Evolutionary conservation across 1,140 invertebrate species (phyloP), one percentile per base, ranked within the genome.

Genomic region (Antheraea mylitta): DNA sequence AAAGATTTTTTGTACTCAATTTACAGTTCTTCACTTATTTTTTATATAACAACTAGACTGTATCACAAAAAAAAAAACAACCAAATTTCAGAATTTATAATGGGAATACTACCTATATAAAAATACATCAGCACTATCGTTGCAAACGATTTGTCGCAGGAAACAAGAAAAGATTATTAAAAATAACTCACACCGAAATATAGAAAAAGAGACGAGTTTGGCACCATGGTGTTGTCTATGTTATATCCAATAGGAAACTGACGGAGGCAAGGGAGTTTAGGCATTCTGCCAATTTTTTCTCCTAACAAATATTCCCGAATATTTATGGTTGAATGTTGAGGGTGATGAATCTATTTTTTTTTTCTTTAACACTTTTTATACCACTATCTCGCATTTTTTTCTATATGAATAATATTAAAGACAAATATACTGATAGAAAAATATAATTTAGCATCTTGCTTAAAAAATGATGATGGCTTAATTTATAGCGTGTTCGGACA

Each of bases 101-200:
- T 42, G 7, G 8, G 7, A 42, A 42, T 42, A 42, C 1, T 0
- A 42, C 3, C 7, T 42, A 42, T 42, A 42, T 8, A 53, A 53
- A 53, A 16, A 53, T 13, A 53, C 11, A n/a, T n/a, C n/a, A n/a
- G n/a, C n/a, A 30, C 1, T 30, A 30, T 30, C 22, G 22, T 30
- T 1, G 1, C 22, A 30, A 30, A 30, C 22, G 22, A 4, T 30
- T 30, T 30, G 22, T 30, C 22, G 22, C 22, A 30, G 22, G 22
- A 30, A 30, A 30, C 22, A 30, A 30, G 22, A 30, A 30, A 30
- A 30, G 4, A 30, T 30, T 53, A 53, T 13, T 16, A 58, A 64
- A 10, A 63, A 63, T 11, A 73, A 81, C 82, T 82, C 63, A 85
- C 82, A 66, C 82, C 82, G 48, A 85, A 81, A 74, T 79, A 81